Percentiles rank a stretch among this genome's conserved stretches.
Evolutionary conservation across 2,113 vertebrate species (phyloP).

Genomic region (Nematolebias whitei): DNA sequence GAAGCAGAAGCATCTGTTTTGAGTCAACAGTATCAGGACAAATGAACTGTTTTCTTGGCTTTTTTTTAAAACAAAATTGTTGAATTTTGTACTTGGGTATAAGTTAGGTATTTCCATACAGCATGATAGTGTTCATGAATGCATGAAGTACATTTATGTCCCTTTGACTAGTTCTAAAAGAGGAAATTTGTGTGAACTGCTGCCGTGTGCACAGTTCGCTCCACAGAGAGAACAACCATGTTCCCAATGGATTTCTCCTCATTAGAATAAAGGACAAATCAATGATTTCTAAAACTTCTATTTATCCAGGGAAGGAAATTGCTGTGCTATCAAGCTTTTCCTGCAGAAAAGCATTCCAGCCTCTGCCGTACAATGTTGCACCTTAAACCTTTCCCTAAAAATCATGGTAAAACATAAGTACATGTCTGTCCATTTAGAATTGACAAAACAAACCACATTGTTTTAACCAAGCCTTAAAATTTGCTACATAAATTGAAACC

Average conservation of each 20-base stretch:
- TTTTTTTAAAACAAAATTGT: not conserved
- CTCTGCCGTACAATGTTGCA: constrained; percentile 7
- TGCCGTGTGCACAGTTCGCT: constrained; percentile 30
- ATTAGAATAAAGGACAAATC: constrained; percentile 69
- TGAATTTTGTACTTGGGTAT: not conserved
- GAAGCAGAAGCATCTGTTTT: constrained; percentile 14
- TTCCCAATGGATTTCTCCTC: constrained; percentile 48
- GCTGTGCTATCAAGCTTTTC: constrained; percentile 41
- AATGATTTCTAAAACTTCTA: constrained; percentile 57
- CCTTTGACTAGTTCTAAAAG: not conserved
- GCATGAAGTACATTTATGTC: constrained; percentile 34
- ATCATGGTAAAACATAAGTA: not conserved
- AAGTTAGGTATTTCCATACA: constrained; percentile 9
- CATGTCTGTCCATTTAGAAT: not conserved
- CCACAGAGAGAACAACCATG: constrained; percentile 27
- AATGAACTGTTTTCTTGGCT: not conserved
- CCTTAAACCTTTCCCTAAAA: not conserved
- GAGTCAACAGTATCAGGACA: not conserved
- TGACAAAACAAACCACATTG: no score
- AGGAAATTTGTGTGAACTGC: constrained; percentile 39
- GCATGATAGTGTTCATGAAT: not conserved
- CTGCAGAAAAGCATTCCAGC: constrained; percentile 11
- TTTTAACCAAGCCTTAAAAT: no score
- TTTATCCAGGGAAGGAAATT: constrained; percentile 37
- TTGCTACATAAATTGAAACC: no score